Evolutionary conservation across 2,113 vertebrate species (phyloP), one percentile per base, ranked within the genome.

Genomic region (Pseudorhombus dupliciocellatus): DNA sequence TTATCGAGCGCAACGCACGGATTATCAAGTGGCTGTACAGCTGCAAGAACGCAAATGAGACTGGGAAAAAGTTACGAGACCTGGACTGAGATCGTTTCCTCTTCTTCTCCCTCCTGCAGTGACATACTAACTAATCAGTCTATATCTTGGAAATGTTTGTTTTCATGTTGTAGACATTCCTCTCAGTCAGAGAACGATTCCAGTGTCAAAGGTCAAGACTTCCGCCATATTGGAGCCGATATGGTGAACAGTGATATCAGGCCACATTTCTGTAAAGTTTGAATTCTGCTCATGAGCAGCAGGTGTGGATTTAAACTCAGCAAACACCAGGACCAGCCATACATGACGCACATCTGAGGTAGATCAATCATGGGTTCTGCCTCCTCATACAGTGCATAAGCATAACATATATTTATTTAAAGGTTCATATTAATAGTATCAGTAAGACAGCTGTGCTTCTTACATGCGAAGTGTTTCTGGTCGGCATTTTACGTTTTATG

Each of bases 1-100:
- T 99, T 1, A 84, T 99, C 0, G 98, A 99, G 85, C 95, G 97
- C 79, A 99, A 99, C 2, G 97, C 97, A n/a, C 93, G 97, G 57
- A 95, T 99, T 66, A 99, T 99, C 90, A 98, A 97, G 59, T 99
- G 98, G 98, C 80, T 99, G 72, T 99, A 97, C 91, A 96, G 94
- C 6, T 99, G 97, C 86, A 95, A 89, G 88, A 96, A 95, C 69
- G 97, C 97, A 52, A 87, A 20, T 59, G 95, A 96, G 76, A 68
- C 79, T 0, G 92, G 87, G 42, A 94, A 93, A 72, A 90, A 58
- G 56, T 83, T 95, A 18, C 93, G 95, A 77, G 95, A 95, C 5
- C 92, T 96, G 16, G 87, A 92, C 0, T 96, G 88, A 94, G 65
- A 67, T 9, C 44, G 5, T 12, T 20, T 21, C 0, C 15, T 1